Evolutionary conservation across 2,888 invertebrate species (phyloP).

Genomic region (Hemithea aestivaria): DNA sequence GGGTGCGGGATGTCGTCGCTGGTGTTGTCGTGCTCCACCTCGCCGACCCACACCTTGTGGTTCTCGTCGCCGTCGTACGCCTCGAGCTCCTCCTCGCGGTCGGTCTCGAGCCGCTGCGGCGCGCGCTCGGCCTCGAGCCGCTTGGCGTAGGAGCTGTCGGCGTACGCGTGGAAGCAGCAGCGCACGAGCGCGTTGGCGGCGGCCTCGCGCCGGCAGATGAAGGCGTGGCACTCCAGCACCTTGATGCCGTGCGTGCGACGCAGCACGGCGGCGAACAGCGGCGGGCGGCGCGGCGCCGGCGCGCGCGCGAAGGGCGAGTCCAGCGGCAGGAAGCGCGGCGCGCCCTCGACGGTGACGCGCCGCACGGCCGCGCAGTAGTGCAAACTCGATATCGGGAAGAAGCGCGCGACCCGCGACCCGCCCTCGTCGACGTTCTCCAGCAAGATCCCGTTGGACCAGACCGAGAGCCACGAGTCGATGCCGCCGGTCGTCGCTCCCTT

Average conservation of each 20-base stretch:
- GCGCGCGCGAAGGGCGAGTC: constrained; percentile 97
- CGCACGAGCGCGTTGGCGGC: constrained; percentile 98
- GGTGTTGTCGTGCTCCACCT: constrained; percentile 85
- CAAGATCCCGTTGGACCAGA: constrained; percentile 97
- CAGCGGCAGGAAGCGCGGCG: constrained; percentile 94
- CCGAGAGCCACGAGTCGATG: constrained; percentile 97
- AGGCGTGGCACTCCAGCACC: constrained; percentile 98
- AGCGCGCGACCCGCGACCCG: constrained; percentile 94
- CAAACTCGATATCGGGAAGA: constrained; percentile 96
- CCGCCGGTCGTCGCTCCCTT: constrained; percentile 94
- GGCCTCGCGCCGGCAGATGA: constrained; percentile 97
- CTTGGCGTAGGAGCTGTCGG: constrained; percentile 95
- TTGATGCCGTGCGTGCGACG: constrained; percentile 97
- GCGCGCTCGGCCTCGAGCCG: constrained; percentile 84
- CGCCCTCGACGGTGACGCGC: constrained; percentile 87
- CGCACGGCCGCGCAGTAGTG: constrained; percentile 98
- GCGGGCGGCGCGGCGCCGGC: constrained; percentile 95
- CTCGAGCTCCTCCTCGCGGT: constrained; percentile 86
- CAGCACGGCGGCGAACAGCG: constrained; percentile 97
- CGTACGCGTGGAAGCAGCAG: constrained; percentile 98
- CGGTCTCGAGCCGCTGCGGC: constrained; percentile 59
- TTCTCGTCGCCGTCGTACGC: constrained; percentile 95
- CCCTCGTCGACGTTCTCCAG: constrained; percentile 98
- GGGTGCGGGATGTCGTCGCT: constrained; percentile 83
- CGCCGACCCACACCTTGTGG: constrained; percentile 95